Evolutionary conservation across 2,797 vertebrate species (phyloP), one percentile per base, ranked within the genome.

Genomic region (Xerus rutilus): DNA sequence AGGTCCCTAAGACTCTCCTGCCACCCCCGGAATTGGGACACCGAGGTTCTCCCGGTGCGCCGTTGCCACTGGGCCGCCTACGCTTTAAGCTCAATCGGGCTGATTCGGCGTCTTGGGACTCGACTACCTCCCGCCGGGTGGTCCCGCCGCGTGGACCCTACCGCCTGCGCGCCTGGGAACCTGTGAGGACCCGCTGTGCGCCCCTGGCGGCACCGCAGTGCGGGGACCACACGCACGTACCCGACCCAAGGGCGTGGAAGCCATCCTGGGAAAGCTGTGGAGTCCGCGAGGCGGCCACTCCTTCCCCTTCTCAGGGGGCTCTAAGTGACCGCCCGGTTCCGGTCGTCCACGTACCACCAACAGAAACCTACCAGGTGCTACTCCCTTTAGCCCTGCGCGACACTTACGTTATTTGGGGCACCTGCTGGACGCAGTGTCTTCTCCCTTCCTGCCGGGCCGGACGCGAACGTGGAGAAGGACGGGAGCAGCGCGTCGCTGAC

Each of bases 401-500:
- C 98, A 99, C 99, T 99, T 98, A 99, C 99, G 98, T 98, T 98
- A 98, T 98, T 98, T 98, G 98, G 98, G 98, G 98, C 98, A 98
- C 98, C 98, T 97, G 98, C 98, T 86, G 98, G 99, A 98, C 99
- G 99, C 97, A 98, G 97, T 96, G 98, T 96, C 98, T 99, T 99
- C 96, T 99, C 99, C 98, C 99, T 99, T 98, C 98, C 98, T 91
- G 98, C 97, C 93, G 99, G 98, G 96, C 98, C 99, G 98, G 99
- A 99, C 98, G 99, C 98, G 96, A 99, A 99, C 96, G 99, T 99
- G 98, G 99, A 99, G 98, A 99, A 99, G 94, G 99, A 99, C 45
- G 99, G 99, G 97, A 99, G 98, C 91, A 99, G 99, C 14, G 99
- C 99, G 96, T 99, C 99, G 98, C 99, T 99, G 98, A 99, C 99